Evolutionary conservation across 2,888 invertebrate species (phyloP).

Genomic region (Ochropleura plecta): DNA sequence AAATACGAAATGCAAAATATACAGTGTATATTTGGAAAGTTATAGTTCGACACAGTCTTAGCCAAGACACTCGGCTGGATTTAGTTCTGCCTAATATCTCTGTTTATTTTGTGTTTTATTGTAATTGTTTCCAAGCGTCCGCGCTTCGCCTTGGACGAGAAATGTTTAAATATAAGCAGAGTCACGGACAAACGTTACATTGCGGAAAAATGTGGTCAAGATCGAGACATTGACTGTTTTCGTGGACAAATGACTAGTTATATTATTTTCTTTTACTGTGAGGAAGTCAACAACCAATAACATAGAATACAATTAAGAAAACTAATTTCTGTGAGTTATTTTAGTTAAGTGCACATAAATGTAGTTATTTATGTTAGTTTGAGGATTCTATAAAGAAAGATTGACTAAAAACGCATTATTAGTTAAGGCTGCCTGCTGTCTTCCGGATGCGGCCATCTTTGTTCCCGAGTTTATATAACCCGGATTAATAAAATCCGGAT

Average conservation of each 20-base stretch:
- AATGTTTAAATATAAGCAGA: conserved; percentile 57
- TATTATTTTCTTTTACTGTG: not conserved
- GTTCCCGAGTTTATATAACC: no score
- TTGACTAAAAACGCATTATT: not conserved
- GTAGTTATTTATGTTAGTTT: not conserved
- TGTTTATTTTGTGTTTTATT: conserved; percentile 54
- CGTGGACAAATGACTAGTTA: not conserved
- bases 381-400: not conserved
- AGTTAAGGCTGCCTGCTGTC: not conserved
- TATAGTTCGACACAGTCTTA: conserved; percentile 7
- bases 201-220: conserved; percentile 37
- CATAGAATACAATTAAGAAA: not conserved
- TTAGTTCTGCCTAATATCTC: conserved; percentile 34
- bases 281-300: not conserved
- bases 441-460: not conserved
- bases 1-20: not conserved
- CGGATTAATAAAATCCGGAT: no score
- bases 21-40: conserved; percentile 18
- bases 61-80: conserved; percentile 22
- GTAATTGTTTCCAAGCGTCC: conserved; percentile 49
- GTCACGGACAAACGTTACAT: conserved; percentile 44
- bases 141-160: conserved; percentile 45
- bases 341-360: not conserved
- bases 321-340: not conserved
- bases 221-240: conserved; percentile 33